Evolutionary conservation across 2,888 invertebrate genomes (phyloP).

Genomic region (Bibio marci): DNA sequence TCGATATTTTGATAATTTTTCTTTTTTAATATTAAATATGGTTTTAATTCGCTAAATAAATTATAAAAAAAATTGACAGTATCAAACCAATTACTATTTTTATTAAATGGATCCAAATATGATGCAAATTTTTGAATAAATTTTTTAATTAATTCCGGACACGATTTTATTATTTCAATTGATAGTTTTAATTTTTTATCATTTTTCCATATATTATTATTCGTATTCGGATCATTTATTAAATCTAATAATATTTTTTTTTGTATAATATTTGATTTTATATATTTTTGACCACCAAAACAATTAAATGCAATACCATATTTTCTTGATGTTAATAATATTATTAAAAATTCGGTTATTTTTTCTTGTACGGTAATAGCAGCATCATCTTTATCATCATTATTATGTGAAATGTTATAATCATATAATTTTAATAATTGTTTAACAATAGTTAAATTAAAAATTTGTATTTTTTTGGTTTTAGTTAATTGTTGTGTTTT

Average conservation of each 20-base stretch:
- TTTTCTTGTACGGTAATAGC: slow-evolving; percentile 37
- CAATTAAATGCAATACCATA: slow-evolving; percentile 63
- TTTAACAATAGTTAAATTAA: slow-evolving; percentile 48
- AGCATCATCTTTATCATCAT: slow-evolving; percentile 31
- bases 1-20: no score
- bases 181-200: slow-evolving; percentile 43
- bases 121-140: slow-evolving; percentile 40
- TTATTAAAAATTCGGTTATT: slow-evolving; percentile 51
- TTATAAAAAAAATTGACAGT: slow-evolving; percentile 2
- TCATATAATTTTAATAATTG: slow-evolving; percentile 50
- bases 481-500: slow-evolving; percentile 48
- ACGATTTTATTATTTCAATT: slow-evolving; percentile 42
- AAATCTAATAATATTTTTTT: slow-evolving; percentile 39
- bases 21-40: slow-evolving; percentile 4
- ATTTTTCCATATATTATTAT: slow-evolving; percentile 54
- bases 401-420: slow-evolving; percentile 33
- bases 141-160: slow-evolving; percentile 53
- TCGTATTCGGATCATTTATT: no score
- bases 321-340: slow-evolving; percentile 57
- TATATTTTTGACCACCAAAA: slow-evolving; percentile 29
- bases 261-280: slow-evolving; percentile 23
- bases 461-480: slow-evolving; percentile 53
- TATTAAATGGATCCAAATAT: slow-evolving; percentile 37
- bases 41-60: slow-evolving; percentile 5
- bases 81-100: slow-evolving; percentile 13